Evolutionary conservation across 2,797 vertebrate genomes (phyloP).

Genomic region (Cirrhinus mrigala): DNA sequence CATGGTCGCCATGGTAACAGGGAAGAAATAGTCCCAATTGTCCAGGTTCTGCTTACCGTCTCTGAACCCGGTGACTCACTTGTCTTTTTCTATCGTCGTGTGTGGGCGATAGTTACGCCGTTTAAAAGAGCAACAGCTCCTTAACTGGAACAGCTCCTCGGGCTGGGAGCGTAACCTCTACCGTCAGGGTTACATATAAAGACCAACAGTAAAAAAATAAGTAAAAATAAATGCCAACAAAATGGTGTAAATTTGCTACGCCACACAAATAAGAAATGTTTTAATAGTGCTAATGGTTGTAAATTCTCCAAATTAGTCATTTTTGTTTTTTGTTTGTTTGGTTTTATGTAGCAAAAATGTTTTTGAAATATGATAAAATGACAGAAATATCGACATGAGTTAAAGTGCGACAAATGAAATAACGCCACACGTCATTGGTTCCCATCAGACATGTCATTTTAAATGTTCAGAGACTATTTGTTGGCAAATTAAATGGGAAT

Average conservation of each 20-base stretch:
- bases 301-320: background rate
- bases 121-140: conserved; percentile 29
- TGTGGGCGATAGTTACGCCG: conserved; percentile 22
- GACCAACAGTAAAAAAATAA: background rate
- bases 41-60: conserved; percentile 48
- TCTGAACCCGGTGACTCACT: conserved; percentile 38
- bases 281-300: background rate
- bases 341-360: too few relatives aligned
- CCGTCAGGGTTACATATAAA: background rate
- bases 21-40: conserved; percentile 48
- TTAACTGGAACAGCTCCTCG: conserved; percentile 20
- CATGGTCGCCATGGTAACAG: conserved; percentile 53
- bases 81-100: conserved; percentile 35
- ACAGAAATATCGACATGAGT: background rate
- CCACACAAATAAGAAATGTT: background rate
- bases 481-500: background rate
- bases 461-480: background rate
- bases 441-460: background rate
- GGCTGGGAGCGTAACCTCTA: conserved; percentile 1
- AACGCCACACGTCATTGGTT: background rate
- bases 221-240: background rate
- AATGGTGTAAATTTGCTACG: background rate
- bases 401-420: background rate
- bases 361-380: too few relatives aligned
- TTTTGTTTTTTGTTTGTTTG: too few relatives aligned